Evolutionary conservation across 2,797 vertebrate genomes (phyloP).

Genomic region (Galago senegalensis): DNA sequence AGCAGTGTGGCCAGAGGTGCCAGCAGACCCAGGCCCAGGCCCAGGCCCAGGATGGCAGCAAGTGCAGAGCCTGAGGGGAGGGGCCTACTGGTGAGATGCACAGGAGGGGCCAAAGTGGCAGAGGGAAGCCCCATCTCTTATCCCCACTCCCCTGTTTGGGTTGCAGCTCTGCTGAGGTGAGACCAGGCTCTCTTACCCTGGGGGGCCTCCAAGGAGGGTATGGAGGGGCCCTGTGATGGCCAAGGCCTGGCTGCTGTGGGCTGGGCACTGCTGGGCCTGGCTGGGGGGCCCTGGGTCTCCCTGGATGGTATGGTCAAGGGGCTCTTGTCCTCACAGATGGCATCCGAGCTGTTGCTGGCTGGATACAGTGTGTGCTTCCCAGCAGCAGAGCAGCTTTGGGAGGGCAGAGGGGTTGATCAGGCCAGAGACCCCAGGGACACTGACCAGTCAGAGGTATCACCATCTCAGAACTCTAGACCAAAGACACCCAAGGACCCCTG

Average conservation of each 20-base stretch:
- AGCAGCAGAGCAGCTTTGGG: constrained; percentile 83
- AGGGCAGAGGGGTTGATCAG: neutral
- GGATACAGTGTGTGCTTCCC: constrained; percentile 70
- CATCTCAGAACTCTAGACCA: too few species aligned
- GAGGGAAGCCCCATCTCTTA: neutral
- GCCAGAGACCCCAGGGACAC: neutral
- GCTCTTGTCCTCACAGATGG: constrained; percentile 80
- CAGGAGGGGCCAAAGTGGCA: neutral
- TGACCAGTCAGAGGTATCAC: neutral
- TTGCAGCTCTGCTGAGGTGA: neutral
- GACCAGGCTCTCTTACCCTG: constrained; percentile 58
- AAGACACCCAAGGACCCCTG: neutral
- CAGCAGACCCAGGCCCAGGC: constrained; percentile 83
- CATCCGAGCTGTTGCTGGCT: constrained; percentile 73
- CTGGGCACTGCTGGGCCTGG: neutral
- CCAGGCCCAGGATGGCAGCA: constrained; percentile 79
- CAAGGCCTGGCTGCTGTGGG: neutral
- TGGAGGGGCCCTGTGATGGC: neutral
- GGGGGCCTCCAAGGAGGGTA: neutral
- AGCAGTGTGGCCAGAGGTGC: constrained; percentile 30
- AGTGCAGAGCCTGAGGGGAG: neutral
- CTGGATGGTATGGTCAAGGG: accelerated
- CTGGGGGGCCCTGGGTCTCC: constrained; percentile 28
- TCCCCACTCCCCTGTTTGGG: too few species aligned
- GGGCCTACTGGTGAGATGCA: neutral